Conservation (phyloP, 1,140 invertebrate species). For the Sitodiplosis mosellana region DNA sequence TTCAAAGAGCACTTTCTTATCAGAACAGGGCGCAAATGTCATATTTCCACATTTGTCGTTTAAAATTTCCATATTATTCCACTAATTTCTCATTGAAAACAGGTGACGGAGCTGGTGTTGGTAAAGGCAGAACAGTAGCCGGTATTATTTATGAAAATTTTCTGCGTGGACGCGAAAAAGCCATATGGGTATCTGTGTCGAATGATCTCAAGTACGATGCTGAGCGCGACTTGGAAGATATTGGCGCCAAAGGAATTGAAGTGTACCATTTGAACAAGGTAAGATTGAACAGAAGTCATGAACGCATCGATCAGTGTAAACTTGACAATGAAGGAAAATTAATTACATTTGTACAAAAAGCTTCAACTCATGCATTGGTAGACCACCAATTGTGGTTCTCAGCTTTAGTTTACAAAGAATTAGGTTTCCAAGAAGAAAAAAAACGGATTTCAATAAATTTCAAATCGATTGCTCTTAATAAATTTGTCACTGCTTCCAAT, state of each 20-base stretch:
- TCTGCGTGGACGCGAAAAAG: conserved; percentile 75
- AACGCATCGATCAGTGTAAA: too few species aligned
- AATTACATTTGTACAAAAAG: too few species aligned
- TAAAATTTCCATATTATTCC: too few species aligned
- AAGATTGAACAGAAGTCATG: too few species aligned
- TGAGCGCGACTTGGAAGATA: conserved; percentile 88
- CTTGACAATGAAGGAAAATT: too few species aligned
- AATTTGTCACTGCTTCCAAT: conserved; percentile 83
- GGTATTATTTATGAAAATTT: conserved; percentile 99
- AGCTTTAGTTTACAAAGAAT: conserved; percentile 38
- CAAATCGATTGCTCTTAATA: conserved; percentile 74
- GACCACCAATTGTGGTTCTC: too few species aligned
- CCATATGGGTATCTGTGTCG: conserved; percentile 96
- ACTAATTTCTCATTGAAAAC: too few species aligned
- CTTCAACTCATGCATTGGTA: too few species aligned
- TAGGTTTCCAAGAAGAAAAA: conserved; percentile 89
- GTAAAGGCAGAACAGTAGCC: conserved; percentile 95
- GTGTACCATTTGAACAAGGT: conserved; percentile 84
- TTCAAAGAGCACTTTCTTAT: too few species aligned
- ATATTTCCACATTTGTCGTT: too few species aligned
- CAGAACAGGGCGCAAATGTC: too few species aligned
- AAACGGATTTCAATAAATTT: conserved; percentile 72
- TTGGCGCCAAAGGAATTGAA: conserved; percentile 78
- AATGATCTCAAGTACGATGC: conserved; percentile 98
- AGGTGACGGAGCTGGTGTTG: conserved; percentile 98